Evolutionary conservation across 2,888 invertebrate genomes (phyloP), one percentile per base, ranked within the genome.

Genomic region (Eupeodes latifasciatus): DNA sequence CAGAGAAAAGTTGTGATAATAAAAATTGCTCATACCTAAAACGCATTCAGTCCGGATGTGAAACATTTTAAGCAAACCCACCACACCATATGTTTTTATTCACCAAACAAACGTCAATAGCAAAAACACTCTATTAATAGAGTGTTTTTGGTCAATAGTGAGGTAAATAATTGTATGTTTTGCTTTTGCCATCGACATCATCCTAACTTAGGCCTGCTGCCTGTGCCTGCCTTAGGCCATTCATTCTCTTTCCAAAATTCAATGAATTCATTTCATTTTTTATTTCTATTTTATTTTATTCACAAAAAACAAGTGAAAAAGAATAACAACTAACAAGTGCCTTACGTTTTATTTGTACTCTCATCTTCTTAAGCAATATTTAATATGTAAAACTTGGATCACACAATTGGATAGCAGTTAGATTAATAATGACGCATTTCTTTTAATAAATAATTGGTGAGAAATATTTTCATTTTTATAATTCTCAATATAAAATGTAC

Each of bases 401-500:
- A 19, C 27, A 27, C 2, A 27, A 27, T 27, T 27, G 51, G 16
- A 64, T 0, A 47, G 62, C 62, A 40, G 40, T 16, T 40, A 62
- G 62, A 59, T 59, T 61, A 40, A 3, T 27, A 40, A 62, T 62
- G 40, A 62, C 62, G 62, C 44, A 64, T 64, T 64, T 27, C 19
- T 47, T 47, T 64, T 27, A 47, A 64, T 47, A 47, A 64, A 7
- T 62, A 44, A 47, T 47, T 51, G 67, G 67, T 67, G 67, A 67
- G 67, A n/a, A 67, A 51, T 19, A 0, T 44, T 51, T 11, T 49
- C 0, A 62, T 34, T 49, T 40, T 49, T 40, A 40, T 40, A 67
- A 49, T 51, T 34, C 44, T 66, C 9, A 34, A 34, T 34, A 67
- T 34, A 51, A n/a, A 36, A 34, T 51, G 2, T 66, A 49, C 66